Evolutionary conservation across 2,113 vertebrate species (phyloP).

Genomic region (Entomyzon cyanotis): DNA sequence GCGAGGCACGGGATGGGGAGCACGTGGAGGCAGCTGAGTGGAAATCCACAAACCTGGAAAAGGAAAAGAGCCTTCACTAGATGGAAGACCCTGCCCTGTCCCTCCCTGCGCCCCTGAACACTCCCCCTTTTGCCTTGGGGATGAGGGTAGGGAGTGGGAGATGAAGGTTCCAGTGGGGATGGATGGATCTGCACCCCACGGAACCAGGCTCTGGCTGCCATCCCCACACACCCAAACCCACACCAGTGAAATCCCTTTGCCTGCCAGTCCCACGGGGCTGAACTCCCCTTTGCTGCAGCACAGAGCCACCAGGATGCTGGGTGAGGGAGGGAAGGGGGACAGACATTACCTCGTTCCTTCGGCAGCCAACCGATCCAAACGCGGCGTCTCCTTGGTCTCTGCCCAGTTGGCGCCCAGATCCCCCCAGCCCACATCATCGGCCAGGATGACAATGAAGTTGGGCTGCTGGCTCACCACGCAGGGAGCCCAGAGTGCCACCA

Average conservation of each 20-base stretch:
- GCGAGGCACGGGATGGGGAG: constrained; percentile 90
- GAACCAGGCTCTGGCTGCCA: background rate
- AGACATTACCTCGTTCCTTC: constrained; percentile 83
- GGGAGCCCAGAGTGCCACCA: constrained; percentile 43
- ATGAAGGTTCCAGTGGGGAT: background rate
- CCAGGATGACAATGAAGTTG: constrained; percentile 91
- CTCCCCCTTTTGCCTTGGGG: no score
- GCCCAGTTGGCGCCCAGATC: constrained; percentile 88
- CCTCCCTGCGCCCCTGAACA: background rate
- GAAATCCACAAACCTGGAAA: constrained; percentile 87
- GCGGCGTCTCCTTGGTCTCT: constrained; percentile 76
- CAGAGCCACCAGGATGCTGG: background rate
- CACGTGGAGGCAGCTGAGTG: constrained; percentile 94
- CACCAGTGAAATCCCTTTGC: accelerated
- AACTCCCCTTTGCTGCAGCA: background rate
- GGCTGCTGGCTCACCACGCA: constrained; percentile 33
- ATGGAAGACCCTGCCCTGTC: accelerated
- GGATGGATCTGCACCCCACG: background rate
- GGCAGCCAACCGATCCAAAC: constrained; percentile 82
- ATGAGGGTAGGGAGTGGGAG: background rate
- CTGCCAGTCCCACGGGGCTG: background rate
- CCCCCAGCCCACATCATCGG: constrained; percentile 95
- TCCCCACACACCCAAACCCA: background rate
- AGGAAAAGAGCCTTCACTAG: background rate
- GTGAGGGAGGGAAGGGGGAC: background rate